A percentile compares a stretch with the other conserved stretches of the same genome.
phyloP scores from a whole-genome alignment of 1,140 invertebrate genomes.

The Ceratosolen solmsi region DNA sequence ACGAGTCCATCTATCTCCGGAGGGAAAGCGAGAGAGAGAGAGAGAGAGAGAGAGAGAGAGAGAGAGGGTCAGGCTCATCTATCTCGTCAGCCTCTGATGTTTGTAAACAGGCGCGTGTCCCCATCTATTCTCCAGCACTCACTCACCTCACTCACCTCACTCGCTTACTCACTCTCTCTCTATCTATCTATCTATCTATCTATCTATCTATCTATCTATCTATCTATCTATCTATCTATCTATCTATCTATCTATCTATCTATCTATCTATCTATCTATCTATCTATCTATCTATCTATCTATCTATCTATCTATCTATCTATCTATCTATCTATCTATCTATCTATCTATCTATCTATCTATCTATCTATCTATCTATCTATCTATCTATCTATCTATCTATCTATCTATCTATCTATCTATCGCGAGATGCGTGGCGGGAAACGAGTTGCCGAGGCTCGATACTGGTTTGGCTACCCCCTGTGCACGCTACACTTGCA shows the following conservation, averaged over 20 bases:
- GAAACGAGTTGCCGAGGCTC: neutral
- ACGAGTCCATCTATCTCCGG: neutral
- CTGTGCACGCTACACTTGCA: neutral
- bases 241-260: neutral
- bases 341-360: neutral
- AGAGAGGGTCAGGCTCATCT: neutral
- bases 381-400: neutral
- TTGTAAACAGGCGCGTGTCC: constrained; percentile 33
- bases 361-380: neutral
- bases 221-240: neutral
- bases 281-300: neutral
- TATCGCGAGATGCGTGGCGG: neutral
- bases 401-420: neutral
- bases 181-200: neutral
- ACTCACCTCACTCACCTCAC: too few relatives aligned
- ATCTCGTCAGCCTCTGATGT: constrained; percentile 13
- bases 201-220: neutral
- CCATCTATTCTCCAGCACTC: too few relatives aligned
- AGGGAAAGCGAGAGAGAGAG: too few relatives aligned
- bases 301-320: neutral
- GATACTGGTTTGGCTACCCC: neutral
- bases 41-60: too few relatives aligned
- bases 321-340: neutral
- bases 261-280: neutral
- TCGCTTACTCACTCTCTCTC: neutral